Evolutionary conservation across 2,888 invertebrate genomes (phyloP).

Genomic region (Urechis unicinctus): DNA sequence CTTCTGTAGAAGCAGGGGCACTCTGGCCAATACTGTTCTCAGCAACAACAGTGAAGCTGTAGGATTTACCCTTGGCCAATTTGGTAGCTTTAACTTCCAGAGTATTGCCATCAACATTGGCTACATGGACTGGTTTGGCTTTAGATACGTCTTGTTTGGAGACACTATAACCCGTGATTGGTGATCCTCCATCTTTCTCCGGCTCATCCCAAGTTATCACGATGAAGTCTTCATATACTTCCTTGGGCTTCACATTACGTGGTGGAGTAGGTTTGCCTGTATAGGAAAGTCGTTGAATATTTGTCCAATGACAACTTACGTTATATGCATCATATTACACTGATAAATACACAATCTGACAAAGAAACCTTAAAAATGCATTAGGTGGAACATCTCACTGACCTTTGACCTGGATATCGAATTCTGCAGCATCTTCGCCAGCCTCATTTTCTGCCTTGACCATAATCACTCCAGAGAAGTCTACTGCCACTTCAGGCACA

Average conservation of each 20-base stretch:
- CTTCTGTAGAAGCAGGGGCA: conserved; percentile 14
- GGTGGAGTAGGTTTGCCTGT: neutral
- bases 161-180: conserved; percentile 4
- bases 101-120: conserved; percentile 23
- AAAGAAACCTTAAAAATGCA: too few species aligned
- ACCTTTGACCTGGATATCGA: conserved; percentile 7
- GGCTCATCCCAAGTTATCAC: neutral
- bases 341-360: too few species aligned
- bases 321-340: too few species aligned
- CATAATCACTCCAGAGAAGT: conserved; percentile 52
- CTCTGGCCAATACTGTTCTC: conserved; percentile 70
- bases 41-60: conserved; percentile 79
- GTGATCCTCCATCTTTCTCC: conserved; percentile 4
- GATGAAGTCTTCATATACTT: neutral
- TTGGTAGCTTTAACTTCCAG: conserved; percentile 39
- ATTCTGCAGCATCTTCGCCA: neutral
- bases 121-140: conserved; percentile 30
- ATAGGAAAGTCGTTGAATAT: neutral
- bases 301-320: too few species aligned
- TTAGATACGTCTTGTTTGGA: conserved; percentile 29
- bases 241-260: neutral
- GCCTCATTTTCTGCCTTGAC: neutral
- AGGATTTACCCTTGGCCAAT: conserved; percentile 72
- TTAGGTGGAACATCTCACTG: conserved; percentile 3
- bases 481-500: conserved; percentile 62